Base-by-base conservation (phyloP, 1,140 invertebrate species). In the Lordiphosa stackelbergi region DNA sequence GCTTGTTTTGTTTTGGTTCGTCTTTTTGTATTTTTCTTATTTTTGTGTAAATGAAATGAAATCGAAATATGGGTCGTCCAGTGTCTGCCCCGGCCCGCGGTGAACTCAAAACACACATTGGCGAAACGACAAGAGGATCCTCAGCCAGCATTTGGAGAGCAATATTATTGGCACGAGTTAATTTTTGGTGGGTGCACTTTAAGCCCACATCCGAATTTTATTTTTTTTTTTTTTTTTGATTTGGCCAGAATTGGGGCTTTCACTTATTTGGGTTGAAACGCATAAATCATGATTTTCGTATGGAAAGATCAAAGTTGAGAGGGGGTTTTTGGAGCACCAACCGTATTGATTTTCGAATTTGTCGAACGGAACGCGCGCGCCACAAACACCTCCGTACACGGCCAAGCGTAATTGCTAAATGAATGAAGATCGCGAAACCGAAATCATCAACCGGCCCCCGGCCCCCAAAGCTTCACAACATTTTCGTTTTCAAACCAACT, bases 11-110 rank as follows among this genome's bases (percentile, higher is more conserved):
- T 55, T 70, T 69, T 63, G 49, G 64, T 57, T 54, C 45, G 35
- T 52, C 35, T 56, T 69, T 34, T 70, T 70, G 41, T 19, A 12
- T 49, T 52, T 45, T 51, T 61, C 51, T 58, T 49, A 72, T 77
- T 72, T 77, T 72, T 47, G 73, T 47, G 73, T 81, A 81, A 81
- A 74, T 81, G 75, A 79, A 79, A 81, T 60, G 71, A 72, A 75
- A 65, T 65, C 75, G 75, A 81, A 81, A 81, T 75, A 81, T 78
- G 69, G 73, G 74, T 78, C 73, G 73, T 78, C 73, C 19, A 19
- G 19, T 19, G 73, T 35, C 63, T 64, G 52, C 19, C 19, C 19
- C 19, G 19, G 19, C 19, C 19, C 68, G 73, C 59, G 58, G 61
- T 68, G 69, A 78, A 59, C 73, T 78, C 69, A 51, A 78, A 78